Evolutionary conservation across 1,140 invertebrate species (phyloP), one percentile per base, ranked within the genome.

Genomic region (Armadillidium nasatum): DNA sequence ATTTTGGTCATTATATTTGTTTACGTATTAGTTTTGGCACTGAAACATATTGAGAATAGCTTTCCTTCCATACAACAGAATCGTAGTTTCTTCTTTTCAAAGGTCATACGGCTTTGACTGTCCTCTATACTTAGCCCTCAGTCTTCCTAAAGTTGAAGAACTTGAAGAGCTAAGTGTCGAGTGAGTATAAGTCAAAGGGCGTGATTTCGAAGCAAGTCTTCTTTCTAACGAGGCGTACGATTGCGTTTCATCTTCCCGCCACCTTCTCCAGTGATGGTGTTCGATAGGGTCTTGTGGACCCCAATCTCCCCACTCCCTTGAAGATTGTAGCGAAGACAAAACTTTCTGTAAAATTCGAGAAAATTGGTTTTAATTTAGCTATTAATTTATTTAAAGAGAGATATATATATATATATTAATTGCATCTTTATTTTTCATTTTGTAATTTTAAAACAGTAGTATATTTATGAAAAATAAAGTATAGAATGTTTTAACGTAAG

Each of bases 301-400:
- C 79, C 79, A 80, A 71, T 80, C 79, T 15, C 79, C 79, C 79
- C 79, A 80, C 44, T 80, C 79, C 70, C 79, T 54, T 7, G 79
- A 80, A n/a, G 79, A 80, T 72, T 80, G 79, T n/a, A 80, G 74
- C 11, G 79, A 75, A 22, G 79, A 80, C 22, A 76, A 76, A 54
- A 80, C 71, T 75, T 80, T 80, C 33, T 33, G 33, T 33, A 33
- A 33, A 33, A 6, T 33, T 33, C 1, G 33, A 54, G 10, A 13
- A 3, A 22, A 66, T 23, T 10, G 15, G n/a, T 6, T 15, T 68
- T 43, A 74, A 13, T n/a, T 21, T 50, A 9, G 7, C 44, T 54
- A 67, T 60, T 9, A 23, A 15, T 19, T 70, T 71, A 71, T 45
- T n/a, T 44, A 13, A 7, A 19, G 23, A 45, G 33, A 33, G 6